Evolutionary conservation across 2,113 vertebrate species (phyloP), one percentile per base, ranked within the genome.

Genomic region (Eulacestoma nigropectus): DNA sequence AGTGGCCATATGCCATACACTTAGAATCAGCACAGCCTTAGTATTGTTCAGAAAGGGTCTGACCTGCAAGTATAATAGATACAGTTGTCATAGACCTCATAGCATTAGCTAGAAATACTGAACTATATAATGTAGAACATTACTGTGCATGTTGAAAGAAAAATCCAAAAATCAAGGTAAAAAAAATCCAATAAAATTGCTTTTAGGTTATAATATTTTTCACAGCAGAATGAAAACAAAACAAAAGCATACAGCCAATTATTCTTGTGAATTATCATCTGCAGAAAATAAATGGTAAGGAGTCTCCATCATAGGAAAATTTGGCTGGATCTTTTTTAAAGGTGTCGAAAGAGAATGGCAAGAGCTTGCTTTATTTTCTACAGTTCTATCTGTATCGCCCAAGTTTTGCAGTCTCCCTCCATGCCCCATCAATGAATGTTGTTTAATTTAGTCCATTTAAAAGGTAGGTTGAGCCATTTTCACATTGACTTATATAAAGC

Each of bases 381-480:
- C 35, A 79, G 26, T 79, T 84, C 68, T 82, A n/a, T 32, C 75
- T 96, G 68, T 46, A 29, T 90, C 11, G 5, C 19, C 37, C n/a
- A 57, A 77, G 20, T 55, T 89, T 77, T 92, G 18, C 47, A 55
- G 52, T 27, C 35, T 93, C 68, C 53, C 52, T 80, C 55, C 55
- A 52, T 62, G 87, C 29, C 35, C 4, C 22, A 70, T 59, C 60
- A 94, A 76, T 89, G 69, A 46, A 91, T 65, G 37, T 60, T 96
- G 65, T 95, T 97, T 94, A 95, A 96, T 92, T 92, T 47, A 93
- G 87, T 82, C 86, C 3, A 1, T 90, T 96, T 93, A 93, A 92
- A 96, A 95, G 49, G 76, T 53, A 91, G 62, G 72, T 65, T 92
- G 76, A 95, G 44, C 32, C 49, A 37, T 88, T 93, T 89, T 93